These are phyloP conservation scores for Otus scops DNA, from an alignment of 2,797 vertebrate species.

Conservation along the genomic window DNA sequence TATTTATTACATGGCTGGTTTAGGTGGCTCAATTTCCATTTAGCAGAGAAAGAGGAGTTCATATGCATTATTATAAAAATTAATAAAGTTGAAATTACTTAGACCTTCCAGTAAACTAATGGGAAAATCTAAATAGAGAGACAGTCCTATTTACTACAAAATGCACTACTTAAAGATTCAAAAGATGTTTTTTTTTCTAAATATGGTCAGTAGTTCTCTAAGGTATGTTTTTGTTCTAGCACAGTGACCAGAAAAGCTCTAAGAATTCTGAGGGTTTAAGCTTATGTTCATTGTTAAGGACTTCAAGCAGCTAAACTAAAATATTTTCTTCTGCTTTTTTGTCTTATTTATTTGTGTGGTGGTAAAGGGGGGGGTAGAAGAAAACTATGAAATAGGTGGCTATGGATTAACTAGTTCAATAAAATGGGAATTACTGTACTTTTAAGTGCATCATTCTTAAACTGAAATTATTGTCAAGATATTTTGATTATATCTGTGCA, in stretches of 20 bases:
- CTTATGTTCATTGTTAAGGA: not conserved
- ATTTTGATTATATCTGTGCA: not conserved
- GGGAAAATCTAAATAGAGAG: not conserved
- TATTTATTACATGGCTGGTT: not conserved
- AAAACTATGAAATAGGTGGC: not conserved
- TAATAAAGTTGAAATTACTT: not conserved
- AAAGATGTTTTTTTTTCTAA: not conserved
- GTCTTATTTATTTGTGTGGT: not conserved
- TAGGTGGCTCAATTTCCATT: not conserved
- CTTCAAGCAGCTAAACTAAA: not conserved
- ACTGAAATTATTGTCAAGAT: not conserved
- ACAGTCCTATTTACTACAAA: not conserved
- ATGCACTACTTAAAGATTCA: not conserved
- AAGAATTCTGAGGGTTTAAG: not conserved
- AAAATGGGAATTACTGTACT: not conserved
- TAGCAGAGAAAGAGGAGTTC: not conserved
- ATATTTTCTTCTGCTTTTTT: not conserved
- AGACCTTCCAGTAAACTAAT: not conserved
- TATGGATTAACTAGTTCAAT: not conserved
- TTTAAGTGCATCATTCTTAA: not conserved
- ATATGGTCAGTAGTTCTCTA: constrained; percentile 38
- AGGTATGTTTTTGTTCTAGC: constrained; percentile 31
- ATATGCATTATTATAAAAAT: not conserved
- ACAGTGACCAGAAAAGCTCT: not conserved
- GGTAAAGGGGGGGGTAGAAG: not conserved